Evolutionary conservation across 2,797 vertebrate species (phyloP).

Genomic region (Pithecia hirsuta): DNA sequence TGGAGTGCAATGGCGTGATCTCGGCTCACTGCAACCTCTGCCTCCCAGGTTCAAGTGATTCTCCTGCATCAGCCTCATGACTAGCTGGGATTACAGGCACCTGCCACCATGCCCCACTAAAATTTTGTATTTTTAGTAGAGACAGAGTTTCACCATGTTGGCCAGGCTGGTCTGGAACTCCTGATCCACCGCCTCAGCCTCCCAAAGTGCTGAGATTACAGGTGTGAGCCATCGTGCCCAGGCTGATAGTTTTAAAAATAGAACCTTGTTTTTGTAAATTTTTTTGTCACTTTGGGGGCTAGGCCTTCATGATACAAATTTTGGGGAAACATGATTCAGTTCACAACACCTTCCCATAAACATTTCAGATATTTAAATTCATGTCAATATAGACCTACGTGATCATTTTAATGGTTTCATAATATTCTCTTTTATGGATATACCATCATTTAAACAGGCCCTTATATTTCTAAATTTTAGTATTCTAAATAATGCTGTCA

Average conservation of each 20-base stretch:
- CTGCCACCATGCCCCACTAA: background rate
- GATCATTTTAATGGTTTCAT: background rate
- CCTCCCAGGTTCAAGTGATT: background rate
- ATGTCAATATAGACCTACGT: background rate
- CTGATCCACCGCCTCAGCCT: background rate
- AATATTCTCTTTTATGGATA: background rate
- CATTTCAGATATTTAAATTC: background rate
- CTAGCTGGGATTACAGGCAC: background rate
- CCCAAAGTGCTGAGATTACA: background rate
- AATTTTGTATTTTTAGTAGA: background rate
- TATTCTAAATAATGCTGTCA: background rate
- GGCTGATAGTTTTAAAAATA: background rate
- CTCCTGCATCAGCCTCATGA: background rate
- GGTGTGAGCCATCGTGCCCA: background rate
- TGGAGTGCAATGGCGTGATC: fast-evolving
- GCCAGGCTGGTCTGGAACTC: background rate
- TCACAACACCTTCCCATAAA: background rate
- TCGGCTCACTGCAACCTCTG: background rate
- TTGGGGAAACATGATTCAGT: background rate
- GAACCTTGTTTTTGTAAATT: background rate
- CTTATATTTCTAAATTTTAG: background rate
- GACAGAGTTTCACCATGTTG: background rate
- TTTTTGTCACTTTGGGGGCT: background rate
- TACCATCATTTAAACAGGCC: background rate
- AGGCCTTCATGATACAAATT: background rate